A percentile compares a stretch with the other conserved stretches of the same genome.
Conservation (phyloP, 2,888 invertebrate genomes). For the Cryptocephalus moraei region DNA sequence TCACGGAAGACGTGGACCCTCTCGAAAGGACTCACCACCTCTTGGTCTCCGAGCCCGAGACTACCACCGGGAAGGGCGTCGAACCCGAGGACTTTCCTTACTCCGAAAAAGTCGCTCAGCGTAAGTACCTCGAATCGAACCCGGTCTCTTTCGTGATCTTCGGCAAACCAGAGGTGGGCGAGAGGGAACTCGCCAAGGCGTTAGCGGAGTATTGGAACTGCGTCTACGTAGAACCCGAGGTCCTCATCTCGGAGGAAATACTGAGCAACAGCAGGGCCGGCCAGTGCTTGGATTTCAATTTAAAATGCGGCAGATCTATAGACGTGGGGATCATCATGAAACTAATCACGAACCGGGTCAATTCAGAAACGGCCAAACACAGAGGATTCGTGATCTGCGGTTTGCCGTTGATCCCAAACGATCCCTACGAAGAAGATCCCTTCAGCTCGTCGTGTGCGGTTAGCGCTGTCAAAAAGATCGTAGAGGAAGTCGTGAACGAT, state of each 20-base stretch:
- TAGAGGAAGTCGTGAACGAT: constrained; percentile 26
- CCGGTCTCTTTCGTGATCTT: constrained; percentile 50
- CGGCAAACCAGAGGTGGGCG: constrained; percentile 47
- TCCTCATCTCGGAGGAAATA: constrained; percentile 48
- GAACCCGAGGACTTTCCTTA: constrained; percentile 31
- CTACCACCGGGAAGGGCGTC: background rate
- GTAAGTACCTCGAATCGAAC: constrained; percentile 39
- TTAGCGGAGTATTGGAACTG: constrained; percentile 48
- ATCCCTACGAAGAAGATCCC: constrained; percentile 32
- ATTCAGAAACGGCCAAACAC: constrained; percentile 43
- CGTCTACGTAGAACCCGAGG: constrained; percentile 47
- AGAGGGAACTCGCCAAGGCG: constrained; percentile 43
- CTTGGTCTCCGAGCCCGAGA: constrained; percentile 15
- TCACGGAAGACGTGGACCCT: constrained; percentile 37
- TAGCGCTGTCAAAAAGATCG: constrained; percentile 33
- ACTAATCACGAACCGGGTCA: constrained; percentile 43
- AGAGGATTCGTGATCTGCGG: constrained; percentile 57
- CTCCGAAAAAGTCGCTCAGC: constrained; percentile 44
- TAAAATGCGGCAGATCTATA: constrained; percentile 43
- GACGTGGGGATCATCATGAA: constrained; percentile 42
- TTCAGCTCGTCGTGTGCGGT: constrained; percentile 34
- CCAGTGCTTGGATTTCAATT: constrained; percentile 46
- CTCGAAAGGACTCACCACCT: constrained; percentile 31
- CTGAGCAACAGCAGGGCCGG: constrained; percentile 45
- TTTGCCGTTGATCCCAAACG: constrained; percentile 49